Conservation (phyloP, 35 echinoderm and acorn worm species). For the Lytechinus pictus region DNA sequence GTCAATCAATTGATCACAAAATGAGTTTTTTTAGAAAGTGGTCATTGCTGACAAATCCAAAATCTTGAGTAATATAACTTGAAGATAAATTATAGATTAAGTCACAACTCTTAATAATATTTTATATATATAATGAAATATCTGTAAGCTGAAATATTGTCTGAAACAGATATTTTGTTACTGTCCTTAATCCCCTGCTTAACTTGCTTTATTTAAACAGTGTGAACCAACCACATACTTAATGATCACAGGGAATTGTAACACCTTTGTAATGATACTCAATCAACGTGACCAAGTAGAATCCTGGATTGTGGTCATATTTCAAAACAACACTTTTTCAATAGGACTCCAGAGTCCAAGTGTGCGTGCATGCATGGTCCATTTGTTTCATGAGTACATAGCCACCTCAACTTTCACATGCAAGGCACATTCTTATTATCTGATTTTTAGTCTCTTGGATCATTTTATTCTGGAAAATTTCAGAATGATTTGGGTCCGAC, state of each 20-base stretch:
- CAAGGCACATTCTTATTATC: not conserved
- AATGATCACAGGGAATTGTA: not conserved
- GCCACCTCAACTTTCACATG: not conserved
- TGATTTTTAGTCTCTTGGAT: not conserved
- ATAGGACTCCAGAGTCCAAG: not conserved
- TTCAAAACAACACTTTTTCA: not conserved
- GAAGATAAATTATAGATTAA: too few relatives aligned
- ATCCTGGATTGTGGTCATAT: not conserved
- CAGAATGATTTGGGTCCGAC: not conserved
- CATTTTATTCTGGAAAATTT: not conserved
- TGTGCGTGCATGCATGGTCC: not conserved
- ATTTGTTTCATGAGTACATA: not conserved
- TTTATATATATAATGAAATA: too few relatives aligned
- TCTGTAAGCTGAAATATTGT: too few relatives aligned
- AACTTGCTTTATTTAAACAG: too few relatives aligned
- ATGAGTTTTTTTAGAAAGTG: too few relatives aligned
- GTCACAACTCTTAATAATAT: too few relatives aligned
- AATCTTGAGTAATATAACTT: too few relatives aligned
- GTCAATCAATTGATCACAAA: too few relatives aligned
- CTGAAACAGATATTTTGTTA: too few relatives aligned
- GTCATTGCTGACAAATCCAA: too few relatives aligned
- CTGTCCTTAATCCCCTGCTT: too few relatives aligned
- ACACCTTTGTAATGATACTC: not conserved
- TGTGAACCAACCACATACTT: not conserved
- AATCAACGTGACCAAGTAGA: conserved; percentile 4